These are phyloP conservation scores for Gymnocheta viridis DNA, from an alignment of 2,888 invertebrate species.

Conservation along the genomic window DNA sequence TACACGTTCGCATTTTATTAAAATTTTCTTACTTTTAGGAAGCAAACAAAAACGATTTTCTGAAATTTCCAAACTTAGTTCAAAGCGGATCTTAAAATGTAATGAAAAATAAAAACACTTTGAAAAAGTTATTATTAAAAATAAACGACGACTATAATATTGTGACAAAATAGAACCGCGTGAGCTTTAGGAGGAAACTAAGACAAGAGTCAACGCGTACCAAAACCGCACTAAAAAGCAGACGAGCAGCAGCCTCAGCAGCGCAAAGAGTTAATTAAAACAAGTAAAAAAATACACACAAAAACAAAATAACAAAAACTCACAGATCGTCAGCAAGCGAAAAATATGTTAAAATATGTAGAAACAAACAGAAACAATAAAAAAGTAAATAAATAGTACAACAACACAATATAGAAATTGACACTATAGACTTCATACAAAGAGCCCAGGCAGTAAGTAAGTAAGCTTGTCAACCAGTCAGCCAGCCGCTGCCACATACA, in stretches of 20 bases:
- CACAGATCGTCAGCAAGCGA: conserved; percentile 34
- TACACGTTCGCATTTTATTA: conserved; percentile 66
- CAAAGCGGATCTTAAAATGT: conserved; percentile 18
- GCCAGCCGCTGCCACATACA: conserved; percentile 25
- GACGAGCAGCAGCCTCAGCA: conserved; percentile 70
- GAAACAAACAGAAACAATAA: conserved; percentile 46
- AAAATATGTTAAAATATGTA: conserved; percentile 38
- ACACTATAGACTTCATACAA: conserved; percentile 57
- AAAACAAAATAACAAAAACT: conserved; percentile 48
- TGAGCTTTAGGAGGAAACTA: conserved; percentile 59
- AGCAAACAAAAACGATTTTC: background rate
- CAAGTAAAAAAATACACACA: conserved; percentile 24
- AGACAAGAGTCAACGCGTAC: conserved; percentile 69
- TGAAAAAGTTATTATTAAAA: conserved; percentile 17
- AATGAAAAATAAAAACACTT: background rate
- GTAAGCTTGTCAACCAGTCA: conserved; percentile 3
- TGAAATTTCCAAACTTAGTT: too few species aligned
- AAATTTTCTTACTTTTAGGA: background rate
- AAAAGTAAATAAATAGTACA: conserved; percentile 23
- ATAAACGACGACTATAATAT: conserved; percentile 20
- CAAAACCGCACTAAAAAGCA: conserved; percentile 69
- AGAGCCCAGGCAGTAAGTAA: background rate
- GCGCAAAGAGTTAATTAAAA: conserved; percentile 66
- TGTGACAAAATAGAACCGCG: conserved; percentile 59
- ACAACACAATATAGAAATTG: conserved; percentile 56